Evolutionary conservation across 2,113 vertebrate genomes (phyloP).

Genomic region (Symphodus melops): DNA sequence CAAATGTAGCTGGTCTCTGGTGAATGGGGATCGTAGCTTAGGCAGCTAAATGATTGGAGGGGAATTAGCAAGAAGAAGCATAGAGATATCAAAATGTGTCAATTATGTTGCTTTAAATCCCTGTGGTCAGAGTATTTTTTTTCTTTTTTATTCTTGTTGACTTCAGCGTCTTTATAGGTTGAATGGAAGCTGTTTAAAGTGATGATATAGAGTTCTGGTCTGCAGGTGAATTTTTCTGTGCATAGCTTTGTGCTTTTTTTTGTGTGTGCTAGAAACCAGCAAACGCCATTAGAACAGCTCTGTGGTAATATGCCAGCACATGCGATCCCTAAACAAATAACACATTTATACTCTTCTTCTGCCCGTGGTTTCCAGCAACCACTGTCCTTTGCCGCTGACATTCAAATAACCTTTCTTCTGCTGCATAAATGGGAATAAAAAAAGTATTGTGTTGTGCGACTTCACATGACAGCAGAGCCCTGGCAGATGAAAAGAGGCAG

Average conservation of each 20-base stretch:
- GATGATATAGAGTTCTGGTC: slow-evolving; percentile 56
- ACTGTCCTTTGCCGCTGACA: slow-evolving; percentile 80
- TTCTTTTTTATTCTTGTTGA: too few species aligned
- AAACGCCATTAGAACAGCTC: slow-evolving; percentile 61
- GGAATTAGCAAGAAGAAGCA: slow-evolving; percentile 66
- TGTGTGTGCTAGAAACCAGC: slow-evolving; percentile 32
- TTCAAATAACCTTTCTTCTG: slow-evolving; percentile 82
- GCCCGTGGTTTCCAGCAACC: slow-evolving; percentile 59
- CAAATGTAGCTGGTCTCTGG: slow-evolving; percentile 60
- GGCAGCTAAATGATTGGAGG: slow-evolving; percentile 62
- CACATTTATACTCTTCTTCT: slow-evolving; percentile 74
- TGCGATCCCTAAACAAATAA: slow-evolving; percentile 76
- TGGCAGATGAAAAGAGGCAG: slow-evolving; percentile 68
- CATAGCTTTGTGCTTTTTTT: slow-evolving; percentile 6
- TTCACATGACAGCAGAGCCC: slow-evolving; percentile 65
- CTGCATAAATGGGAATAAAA: slow-evolving; percentile 76
- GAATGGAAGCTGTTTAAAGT: slow-evolving; percentile 55
- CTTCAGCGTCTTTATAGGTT: slow-evolving; percentile 52
- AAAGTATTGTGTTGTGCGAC: slow-evolving; percentile 65
- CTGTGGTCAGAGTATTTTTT: slow-evolving; percentile 56
- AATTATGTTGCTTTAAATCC: slow-evolving; percentile 68
- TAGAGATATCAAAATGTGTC: slow-evolving; percentile 69
- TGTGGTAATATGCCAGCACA: slow-evolving; percentile 67
- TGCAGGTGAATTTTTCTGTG: slow-evolving; percentile 57
- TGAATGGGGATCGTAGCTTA: slow-evolving; percentile 69